Evolutionary conservation across 2,113 vertebrate genomes (phyloP).

Genomic region (Muntiacus muntjak): DNA sequence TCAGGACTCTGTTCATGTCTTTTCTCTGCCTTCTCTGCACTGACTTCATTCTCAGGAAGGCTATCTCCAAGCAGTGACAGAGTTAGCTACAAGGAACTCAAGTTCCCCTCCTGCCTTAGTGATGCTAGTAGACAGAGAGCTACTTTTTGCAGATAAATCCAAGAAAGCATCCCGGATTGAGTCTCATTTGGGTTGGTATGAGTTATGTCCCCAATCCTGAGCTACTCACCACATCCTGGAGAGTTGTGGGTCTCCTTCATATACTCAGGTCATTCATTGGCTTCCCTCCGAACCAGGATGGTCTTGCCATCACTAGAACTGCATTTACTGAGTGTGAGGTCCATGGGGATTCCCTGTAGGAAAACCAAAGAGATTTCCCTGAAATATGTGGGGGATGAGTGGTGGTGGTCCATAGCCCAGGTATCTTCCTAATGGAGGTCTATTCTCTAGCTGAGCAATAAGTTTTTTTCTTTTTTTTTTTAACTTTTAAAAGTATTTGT

Average conservation of each 20-base stretch:
- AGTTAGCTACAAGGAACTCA: background rate
- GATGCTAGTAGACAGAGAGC: background rate
- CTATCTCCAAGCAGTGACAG: background rate
- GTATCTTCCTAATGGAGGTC: background rate
- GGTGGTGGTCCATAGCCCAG: background rate
- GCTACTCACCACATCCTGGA: background rate
- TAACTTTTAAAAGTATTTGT: background rate
- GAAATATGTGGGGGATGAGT: background rate
- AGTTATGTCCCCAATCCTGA: background rate
- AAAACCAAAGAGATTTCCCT: background rate
- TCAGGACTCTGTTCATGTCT: background rate
- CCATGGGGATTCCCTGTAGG: background rate
- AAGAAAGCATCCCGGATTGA: background rate
- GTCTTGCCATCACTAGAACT: background rate
- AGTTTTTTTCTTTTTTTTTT: background rate
- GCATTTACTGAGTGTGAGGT: background rate
- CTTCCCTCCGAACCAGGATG: background rate
- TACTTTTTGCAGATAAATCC: background rate
- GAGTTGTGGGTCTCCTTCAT: background rate
- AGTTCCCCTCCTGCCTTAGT: background rate
- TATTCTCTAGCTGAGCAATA: background rate
- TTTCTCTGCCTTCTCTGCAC: background rate
- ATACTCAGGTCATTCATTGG: background rate
- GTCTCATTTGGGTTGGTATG: background rate
- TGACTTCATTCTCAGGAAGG: background rate